These are phyloP conservation scores for Malthinus seriepunctatus DNA, from an alignment of 2,888 invertebrate genomes.

Conservation along the genomic window DNA sequence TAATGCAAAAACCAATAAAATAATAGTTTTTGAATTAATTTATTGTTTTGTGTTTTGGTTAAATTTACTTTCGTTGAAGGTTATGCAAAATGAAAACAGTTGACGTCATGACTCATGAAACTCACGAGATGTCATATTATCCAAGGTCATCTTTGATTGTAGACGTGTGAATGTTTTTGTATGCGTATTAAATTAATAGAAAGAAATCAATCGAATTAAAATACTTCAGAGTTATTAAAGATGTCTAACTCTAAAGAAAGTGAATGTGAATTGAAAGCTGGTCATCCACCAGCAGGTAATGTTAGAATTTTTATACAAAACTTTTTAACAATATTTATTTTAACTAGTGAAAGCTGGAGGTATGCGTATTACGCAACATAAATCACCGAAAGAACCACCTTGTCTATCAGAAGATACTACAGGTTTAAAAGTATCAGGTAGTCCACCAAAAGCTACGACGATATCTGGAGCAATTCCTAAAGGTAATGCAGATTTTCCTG, in stretches of 20 bases:
- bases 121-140: slow-evolving; percentile 11
- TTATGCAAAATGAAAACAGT: no score
- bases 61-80: no score
- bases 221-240: slow-evolving; percentile 4
- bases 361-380: slow-evolving; percentile 90
- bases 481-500: slow-evolving; percentile 86
- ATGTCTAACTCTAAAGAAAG: slow-evolving; percentile 64
- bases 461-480: slow-evolving; percentile 80
- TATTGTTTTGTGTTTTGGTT: no score
- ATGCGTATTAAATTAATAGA: not conserved
- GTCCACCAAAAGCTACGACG: slow-evolving; percentile 76
- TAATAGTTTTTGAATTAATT: no score
- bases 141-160: slow-evolving; percentile 14
- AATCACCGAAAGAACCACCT: slow-evolving; percentile 69
- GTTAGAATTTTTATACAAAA: slow-evolving; percentile 23
- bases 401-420: slow-evolving; percentile 71
- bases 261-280: slow-evolving; percentile 76
- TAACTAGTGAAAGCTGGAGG: slow-evolving; percentile 85
- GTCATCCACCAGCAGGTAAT: slow-evolving; percentile 90
- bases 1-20: no score
- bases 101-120: not conserved
- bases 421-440: slow-evolving; percentile 72
- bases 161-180: slow-evolving; percentile 18
- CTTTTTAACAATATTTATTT: not conserved
- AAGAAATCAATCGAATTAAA: not conserved